Conservation (phyloP, 2,888 invertebrate genomes). For the Petrolisthes manimaculis region DNA sequence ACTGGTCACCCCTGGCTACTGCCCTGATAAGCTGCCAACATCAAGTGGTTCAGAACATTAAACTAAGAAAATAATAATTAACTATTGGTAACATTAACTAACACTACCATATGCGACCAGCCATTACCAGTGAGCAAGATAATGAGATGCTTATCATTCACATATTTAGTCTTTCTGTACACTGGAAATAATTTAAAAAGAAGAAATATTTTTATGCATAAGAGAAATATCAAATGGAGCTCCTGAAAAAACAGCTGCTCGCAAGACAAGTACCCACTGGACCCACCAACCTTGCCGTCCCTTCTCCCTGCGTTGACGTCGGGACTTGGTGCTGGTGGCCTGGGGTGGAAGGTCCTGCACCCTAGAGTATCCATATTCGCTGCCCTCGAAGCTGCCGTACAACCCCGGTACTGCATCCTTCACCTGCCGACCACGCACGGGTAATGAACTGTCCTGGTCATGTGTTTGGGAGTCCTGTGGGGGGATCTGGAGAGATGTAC, state of each 20-base stretch:
- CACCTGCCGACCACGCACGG: conserved; percentile 68
- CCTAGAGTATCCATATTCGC: conserved; percentile 78
- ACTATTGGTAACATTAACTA: conserved; percentile 48
- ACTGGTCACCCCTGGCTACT: conserved; percentile 58
- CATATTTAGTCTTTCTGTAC: no score
- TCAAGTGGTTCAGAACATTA: conserved; percentile 47
- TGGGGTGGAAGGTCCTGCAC: conserved; percentile 75
- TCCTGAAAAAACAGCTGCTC: conserved; percentile 28
- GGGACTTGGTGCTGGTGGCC: conserved; percentile 56
- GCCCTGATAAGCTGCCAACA: conserved; percentile 50
- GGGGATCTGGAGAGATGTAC: no score
- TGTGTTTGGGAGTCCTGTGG: no score
- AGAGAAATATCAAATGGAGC: no score
- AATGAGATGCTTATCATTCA: no score
- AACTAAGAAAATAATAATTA: conserved; percentile 35
- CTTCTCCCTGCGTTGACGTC: conserved; percentile 77
- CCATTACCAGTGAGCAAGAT: conserved; percentile 69
- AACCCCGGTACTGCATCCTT: conserved; percentile 76
- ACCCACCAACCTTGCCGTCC: conserved; percentile 75
- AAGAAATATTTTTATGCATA: no score
- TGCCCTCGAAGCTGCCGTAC: conserved; percentile 73
- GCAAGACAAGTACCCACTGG: not conserved
- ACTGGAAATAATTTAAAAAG: no score
- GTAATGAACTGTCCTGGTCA: not conserved
- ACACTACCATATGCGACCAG: conserved; percentile 43